Evolutionary conservation across 1,140 invertebrate genomes (phyloP), one percentile per base, ranked within the genome.

Genomic region (Cyclina sinensis): DNA sequence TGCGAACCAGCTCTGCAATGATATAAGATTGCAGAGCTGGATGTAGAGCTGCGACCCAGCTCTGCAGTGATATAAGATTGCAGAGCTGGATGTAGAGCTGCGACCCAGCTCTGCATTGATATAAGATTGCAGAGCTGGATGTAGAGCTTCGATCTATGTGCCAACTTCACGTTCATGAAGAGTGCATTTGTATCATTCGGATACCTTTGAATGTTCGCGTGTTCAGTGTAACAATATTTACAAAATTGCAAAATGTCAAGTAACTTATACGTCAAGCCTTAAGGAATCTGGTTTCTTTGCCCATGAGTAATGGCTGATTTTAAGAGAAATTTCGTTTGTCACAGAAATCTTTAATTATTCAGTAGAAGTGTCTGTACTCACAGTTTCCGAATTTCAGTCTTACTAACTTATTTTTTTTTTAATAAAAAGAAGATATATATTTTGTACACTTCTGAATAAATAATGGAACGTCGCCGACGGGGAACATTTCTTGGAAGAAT

Each of bases 311-410:
- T 24, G 24, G 5, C 7, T n/a, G 57, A 14, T 27, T 27, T 62
- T 62, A 27, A 1, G 24, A 27, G 57, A 27, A 62, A 27, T 27
- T 21, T 62, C n/a, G n/a, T n/a, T 27, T 62, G 57, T 62, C 57
- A 62, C 57, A 27, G 57, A 27, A n/a, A n/a, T 24, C 57, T 62
- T 62, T 62, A 62, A 62, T 62, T 62, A 62, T 62, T 62, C 57
- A 62, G n/a, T 9, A n/a, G 24, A 62, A 27, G 27, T 62, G 57
- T 62, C 57, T 11, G 5, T 27, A 24, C n/a, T 21, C 57, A 27
- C 57, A 62, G 18, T 62, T 62, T 62, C 27, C 57, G 27, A 24
- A 62, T 62, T 62, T 27, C 57, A 27, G 27, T 5, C 24, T 24
- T 14, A 5, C 43, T 43, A 43, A 43, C 43, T 43, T 14, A 43